Evolutionary conservation across 2,888 invertebrate species (phyloP).

Genomic region (Spilosoma lubricipeda): DNA sequence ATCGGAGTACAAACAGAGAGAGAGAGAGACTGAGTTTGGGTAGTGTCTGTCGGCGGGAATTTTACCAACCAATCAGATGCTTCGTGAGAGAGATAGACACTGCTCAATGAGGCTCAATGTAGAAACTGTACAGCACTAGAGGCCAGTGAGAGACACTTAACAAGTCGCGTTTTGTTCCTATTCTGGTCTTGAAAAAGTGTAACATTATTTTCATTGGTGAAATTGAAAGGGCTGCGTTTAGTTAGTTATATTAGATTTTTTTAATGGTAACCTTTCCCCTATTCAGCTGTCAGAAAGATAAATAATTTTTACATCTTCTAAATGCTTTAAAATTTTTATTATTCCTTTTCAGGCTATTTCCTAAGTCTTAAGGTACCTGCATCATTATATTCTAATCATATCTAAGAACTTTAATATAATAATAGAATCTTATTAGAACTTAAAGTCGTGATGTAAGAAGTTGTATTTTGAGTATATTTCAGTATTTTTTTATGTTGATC

Average conservation of each 20-base stretch:
- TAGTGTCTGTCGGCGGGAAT: too few relatives aligned
- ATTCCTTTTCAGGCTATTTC: conserved; percentile 33
- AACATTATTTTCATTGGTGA: too few relatives aligned
- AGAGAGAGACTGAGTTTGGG: too few relatives aligned
- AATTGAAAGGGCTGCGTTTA: not conserved
- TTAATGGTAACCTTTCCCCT: not conserved
- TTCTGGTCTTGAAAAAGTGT: not conserved
- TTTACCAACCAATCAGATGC: too few relatives aligned
- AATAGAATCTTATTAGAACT: conserved; percentile 14
- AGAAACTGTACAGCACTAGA: too few relatives aligned
- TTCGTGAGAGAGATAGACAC: too few relatives aligned
- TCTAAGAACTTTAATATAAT: not conserved
- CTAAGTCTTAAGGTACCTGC: conserved; percentile 42
- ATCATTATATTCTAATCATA: not conserved
- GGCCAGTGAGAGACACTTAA: too few relatives aligned
- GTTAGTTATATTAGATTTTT: not conserved
- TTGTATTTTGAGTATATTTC: conserved; percentile 50
- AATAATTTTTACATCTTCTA: conserved; percentile 58
- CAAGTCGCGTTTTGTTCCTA: not conserved
- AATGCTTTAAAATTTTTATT: conserved; percentile 58
- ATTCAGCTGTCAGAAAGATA: conserved; percentile 55
- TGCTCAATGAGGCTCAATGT: too few relatives aligned
- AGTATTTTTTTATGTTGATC: conserved; percentile 23
- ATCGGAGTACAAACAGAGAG: too few relatives aligned
- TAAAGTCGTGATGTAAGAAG: conserved; percentile 77